phyloP scores from a whole-genome alignment of 2,113 vertebrate genomes.

The Pagrus major region DNA sequence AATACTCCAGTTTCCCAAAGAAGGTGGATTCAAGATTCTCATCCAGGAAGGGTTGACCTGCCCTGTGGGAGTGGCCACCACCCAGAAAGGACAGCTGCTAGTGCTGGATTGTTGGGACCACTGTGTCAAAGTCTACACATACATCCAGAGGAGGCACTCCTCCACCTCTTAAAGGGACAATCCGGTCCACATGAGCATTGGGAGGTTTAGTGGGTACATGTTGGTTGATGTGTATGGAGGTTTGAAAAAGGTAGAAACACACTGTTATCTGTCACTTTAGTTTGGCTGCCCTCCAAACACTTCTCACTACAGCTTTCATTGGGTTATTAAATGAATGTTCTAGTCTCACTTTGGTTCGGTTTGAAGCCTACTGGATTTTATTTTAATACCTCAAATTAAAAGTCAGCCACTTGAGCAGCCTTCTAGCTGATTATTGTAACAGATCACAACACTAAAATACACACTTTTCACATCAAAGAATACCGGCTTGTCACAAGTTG shows the following conservation, averaged over 20 bases:
- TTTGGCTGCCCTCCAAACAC: constrained; percentile 48
- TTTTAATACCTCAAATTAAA: constrained; percentile 35
- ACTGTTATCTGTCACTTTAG: constrained; percentile 64
- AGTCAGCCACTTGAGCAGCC: constrained; percentile 13
- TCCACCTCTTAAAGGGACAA: constrained; percentile 77
- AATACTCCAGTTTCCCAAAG: constrained; percentile 96
- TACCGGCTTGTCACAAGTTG: constrained; percentile 27
- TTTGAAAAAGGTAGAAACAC: constrained; percentile 25
- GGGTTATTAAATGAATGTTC: constrained; percentile 27
- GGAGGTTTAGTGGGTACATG: constrained; percentile 4
- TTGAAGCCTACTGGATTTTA: constrained; percentile 30
- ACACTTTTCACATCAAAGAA: constrained; percentile 18
- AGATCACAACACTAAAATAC: constrained; percentile 16
- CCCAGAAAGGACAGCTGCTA: constrained; percentile 95
- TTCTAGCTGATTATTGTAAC: constrained; percentile 21
- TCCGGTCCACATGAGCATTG: constrained; percentile 7
- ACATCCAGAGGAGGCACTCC: constrained; percentile 89
- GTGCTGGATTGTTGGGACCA: constrained; percentile 99
- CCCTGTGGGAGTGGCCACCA: constrained; percentile 93
- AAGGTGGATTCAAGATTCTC: constrained; percentile 92
- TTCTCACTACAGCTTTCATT: constrained; percentile 39
- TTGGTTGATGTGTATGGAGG: constrained; percentile 7
- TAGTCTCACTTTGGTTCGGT: constrained; percentile 12
- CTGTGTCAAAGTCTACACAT: constrained; percentile 97
- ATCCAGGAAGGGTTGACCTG: constrained; percentile 95